Evolutionary conservation across 1,140 invertebrate species (phyloP).

Genomic region (Sinella curviseta): DNA sequence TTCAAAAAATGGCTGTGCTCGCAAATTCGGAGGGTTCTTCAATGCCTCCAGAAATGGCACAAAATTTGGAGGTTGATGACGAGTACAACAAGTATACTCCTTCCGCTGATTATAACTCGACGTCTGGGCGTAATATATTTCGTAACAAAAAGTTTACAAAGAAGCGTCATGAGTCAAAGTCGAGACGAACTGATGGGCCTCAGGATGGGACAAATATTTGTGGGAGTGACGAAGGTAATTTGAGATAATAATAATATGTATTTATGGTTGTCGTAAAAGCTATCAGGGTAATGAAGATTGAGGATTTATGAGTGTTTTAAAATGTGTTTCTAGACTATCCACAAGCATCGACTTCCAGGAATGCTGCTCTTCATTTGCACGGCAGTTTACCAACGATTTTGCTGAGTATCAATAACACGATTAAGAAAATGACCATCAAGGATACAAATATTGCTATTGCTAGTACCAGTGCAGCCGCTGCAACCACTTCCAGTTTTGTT

Average conservation of each 20-base stretch:
- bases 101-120: constrained; percentile 5
- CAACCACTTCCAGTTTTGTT: neutral
- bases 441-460: neutral
- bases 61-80: constrained; percentile 1
- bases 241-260: too few relatives aligned
- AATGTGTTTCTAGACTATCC: neutral
- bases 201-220: neutral
- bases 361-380: neutral
- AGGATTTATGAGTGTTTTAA: too few relatives aligned
- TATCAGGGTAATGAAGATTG: too few relatives aligned
- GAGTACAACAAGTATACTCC: constrained; percentile 12
- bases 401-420: neutral
- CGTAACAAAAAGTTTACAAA: constrained; percentile 17
- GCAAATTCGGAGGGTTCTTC: neutral
- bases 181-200: neutral
- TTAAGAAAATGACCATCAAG: neutral
- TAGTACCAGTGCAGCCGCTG: neutral
- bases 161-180: constrained; percentile 5
- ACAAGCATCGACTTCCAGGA: neutral
- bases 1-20: neutral
- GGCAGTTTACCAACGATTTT: neutral
- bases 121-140: neutral
- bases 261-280: too few relatives aligned
- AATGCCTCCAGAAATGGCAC: neutral
- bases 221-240: constrained; percentile 14